Evolutionary conservation across 2,888 invertebrate species (phyloP).

Genomic region (Apamea sordens): DNA sequence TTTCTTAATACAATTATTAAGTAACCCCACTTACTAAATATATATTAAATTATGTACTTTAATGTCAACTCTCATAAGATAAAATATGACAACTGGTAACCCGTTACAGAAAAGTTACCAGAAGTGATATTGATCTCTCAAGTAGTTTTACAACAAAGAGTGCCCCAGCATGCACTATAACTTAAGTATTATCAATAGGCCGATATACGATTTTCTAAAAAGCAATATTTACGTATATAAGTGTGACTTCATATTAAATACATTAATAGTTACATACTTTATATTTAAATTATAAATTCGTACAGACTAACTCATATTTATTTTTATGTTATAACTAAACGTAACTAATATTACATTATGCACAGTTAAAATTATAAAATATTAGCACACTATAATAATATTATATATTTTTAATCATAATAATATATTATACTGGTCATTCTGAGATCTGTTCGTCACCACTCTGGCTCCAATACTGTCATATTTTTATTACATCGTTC

Average conservation of each 20-base stretch:
- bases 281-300: conserved; percentile 86
- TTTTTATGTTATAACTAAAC: conserved; percentile 75
- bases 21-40: conserved; percentile 51
- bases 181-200: conserved; percentile 73
- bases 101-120: conserved; percentile 18
- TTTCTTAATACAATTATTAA: conserved; percentile 55
- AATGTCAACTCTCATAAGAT: conserved; percentile 51
- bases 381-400: conserved; percentile 77
- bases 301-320: conserved; percentile 83
- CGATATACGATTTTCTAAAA: conserved; percentile 76
- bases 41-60: conserved; percentile 51
- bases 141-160: conserved; percentile 53
- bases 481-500: conserved; percentile 68
- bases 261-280: conserved; percentile 73
- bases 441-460: conserved; percentile 88
- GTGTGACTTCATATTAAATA: conserved; percentile 78
- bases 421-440: conserved; percentile 87
- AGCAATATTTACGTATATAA: conserved; percentile 86
- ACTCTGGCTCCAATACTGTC: conserved; percentile 84
- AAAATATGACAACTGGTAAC: conserved; percentile 47
- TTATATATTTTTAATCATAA: conserved; percentile 71
- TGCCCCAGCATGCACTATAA: conserved; percentile 43
- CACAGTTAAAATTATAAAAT: conserved; percentile 80
- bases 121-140: conserved; percentile 28
- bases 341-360: conserved; percentile 76